Conservation (phyloP, 1,140 invertebrate genomes). For the Augochlora pura region DNA sequence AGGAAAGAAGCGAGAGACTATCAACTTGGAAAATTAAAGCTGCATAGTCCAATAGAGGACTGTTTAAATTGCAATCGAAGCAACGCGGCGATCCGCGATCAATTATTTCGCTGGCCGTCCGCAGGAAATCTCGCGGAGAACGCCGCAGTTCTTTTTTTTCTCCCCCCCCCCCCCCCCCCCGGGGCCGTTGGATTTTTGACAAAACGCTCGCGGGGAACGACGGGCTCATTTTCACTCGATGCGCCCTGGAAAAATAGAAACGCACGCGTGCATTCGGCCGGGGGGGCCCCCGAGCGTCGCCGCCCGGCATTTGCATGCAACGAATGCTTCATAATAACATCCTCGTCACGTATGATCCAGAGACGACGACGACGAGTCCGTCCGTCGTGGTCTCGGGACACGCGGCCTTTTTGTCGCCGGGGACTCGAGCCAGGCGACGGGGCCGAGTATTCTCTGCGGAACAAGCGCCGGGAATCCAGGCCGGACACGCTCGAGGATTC, state of each 20-base stretch:
- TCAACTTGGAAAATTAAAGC: too few relatives aligned
- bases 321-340: slow-evolving; percentile 20
- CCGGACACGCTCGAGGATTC: too few relatives aligned
- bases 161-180: too few relatives aligned
- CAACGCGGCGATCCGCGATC: background rate
- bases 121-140: background rate
- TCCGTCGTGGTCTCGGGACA: background rate
- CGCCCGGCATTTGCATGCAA: background rate
- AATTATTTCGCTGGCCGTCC: background rate
- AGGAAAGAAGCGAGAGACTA: too few relatives aligned
- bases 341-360: slow-evolving; percentile 32
- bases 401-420: background rate
- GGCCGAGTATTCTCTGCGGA: too few relatives aligned
- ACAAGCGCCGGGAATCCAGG: too few relatives aligned
- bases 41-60: too few relatives aligned
- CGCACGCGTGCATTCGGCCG: too few relatives aligned
- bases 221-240: background rate
- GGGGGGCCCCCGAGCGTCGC: background rate
- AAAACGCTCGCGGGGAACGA: background rate
- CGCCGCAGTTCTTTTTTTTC: too few relatives aligned
- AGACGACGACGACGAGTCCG: background rate
- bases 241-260: background rate
- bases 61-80: too few relatives aligned
- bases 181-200: background rate
- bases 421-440: too few relatives aligned